Evolutionary conservation across 1,140 invertebrate genomes (phyloP).

Genomic region (Leguminivora glycinivorella): DNA sequence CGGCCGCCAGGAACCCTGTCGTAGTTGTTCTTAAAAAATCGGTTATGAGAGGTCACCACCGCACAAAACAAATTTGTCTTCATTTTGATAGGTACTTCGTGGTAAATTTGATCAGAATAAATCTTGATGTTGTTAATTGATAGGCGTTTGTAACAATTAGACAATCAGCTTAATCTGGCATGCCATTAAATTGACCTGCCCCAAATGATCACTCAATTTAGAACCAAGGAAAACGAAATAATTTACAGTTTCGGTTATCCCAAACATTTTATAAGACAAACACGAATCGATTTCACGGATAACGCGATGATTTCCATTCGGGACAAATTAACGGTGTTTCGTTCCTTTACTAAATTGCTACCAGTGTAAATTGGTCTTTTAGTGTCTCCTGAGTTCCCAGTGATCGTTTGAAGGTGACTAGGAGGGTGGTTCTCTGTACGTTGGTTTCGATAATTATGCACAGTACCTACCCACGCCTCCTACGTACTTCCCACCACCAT

Average conservation of each 20-base stretch:
- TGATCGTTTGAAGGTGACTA: neutral
- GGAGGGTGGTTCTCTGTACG: conserved; percentile 31
- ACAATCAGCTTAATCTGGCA: neutral
- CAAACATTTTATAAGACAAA: conserved; percentile 34
- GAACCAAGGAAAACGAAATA: conserved; percentile 12
- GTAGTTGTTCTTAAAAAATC: too few relatives aligned
- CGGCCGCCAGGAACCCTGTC: too few relatives aligned
- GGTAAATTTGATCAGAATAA: too few relatives aligned
- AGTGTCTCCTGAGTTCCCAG: neutral
- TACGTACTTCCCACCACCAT: conserved; percentile 42
- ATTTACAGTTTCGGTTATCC: neutral
- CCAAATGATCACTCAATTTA: conserved; percentile 18
- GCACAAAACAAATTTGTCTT: too few relatives aligned
- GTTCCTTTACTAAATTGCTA: conserved; percentile 32
- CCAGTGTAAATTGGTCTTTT: conserved; percentile 32
- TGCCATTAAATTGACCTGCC: conserved; percentile 15
- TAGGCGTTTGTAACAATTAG: neutral
- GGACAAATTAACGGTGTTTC: conserved; percentile 35
- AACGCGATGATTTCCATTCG: conserved; percentile 30
- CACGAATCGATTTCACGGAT: conserved; percentile 40
- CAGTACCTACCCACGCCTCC: conserved; percentile 44
- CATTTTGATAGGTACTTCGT: too few relatives aligned
- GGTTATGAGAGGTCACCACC: too few relatives aligned
- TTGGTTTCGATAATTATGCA: conserved; percentile 46
- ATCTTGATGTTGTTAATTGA: neutral